Evolutionary conservation across 2,797 vertebrate species (phyloP).

Genomic region (Dallia pectoralis): DNA sequence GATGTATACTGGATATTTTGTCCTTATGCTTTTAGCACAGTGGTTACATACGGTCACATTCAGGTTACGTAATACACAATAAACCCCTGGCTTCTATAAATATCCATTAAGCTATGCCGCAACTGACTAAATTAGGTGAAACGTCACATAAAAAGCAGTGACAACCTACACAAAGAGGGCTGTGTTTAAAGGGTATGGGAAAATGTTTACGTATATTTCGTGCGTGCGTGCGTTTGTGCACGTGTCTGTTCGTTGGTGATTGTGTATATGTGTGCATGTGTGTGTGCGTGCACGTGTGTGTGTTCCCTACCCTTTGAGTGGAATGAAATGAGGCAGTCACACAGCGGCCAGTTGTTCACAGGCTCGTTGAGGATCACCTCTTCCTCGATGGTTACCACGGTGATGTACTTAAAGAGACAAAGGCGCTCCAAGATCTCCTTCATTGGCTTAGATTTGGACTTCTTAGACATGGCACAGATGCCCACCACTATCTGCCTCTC

Average conservation of each 20-base stretch:
- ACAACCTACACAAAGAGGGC: constrained; percentile 7
- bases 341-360: constrained; percentile 86
- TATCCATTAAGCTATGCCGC: not conserved
- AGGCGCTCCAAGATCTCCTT: constrained; percentile 88
- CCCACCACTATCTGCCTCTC: constrained; percentile 88
- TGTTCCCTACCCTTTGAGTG: constrained; percentile 84
- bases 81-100: not conserved
- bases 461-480: constrained; percentile 90
- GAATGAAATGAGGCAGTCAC: constrained; percentile 90
- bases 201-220: not conserved
- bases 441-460: constrained; percentile 90
- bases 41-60: not conserved
- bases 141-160: not conserved
- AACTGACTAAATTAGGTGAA: not conserved
- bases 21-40: not conserved
- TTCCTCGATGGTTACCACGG: constrained; percentile 85
- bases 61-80: not conserved
- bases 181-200: constrained; percentile 3
- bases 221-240: not conserved
- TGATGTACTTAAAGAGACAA: constrained; percentile 88
- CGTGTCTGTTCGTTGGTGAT: not conserved
- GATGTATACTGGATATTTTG: not conserved
- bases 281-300: not conserved
- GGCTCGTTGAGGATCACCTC: constrained; percentile 85
- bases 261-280: not conserved